Conservation (phyloP, 1,140 invertebrate genomes). For the Diploscapter pachys region DNA sequence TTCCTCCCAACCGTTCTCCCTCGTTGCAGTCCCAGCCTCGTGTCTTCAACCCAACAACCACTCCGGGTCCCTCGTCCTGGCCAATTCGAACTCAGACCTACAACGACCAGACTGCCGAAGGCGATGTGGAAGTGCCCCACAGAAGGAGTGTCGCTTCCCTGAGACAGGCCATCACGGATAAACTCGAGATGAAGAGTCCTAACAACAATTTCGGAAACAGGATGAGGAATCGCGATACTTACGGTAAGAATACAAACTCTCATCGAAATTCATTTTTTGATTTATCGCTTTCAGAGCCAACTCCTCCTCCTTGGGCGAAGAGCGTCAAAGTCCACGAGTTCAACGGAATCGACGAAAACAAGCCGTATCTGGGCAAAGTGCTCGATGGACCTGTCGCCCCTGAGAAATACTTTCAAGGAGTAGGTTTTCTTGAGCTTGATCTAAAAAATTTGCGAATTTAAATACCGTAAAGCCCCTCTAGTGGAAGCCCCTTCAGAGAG, state of each 20-base stretch:
- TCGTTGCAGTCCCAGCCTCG: too few species aligned
- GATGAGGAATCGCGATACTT: background rate
- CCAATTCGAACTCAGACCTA: too few species aligned
- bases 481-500: too few species aligned
- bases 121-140: background rate
- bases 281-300: background rate
- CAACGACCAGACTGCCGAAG: too few species aligned
- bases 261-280: background rate
- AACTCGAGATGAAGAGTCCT: constrained; percentile 20
- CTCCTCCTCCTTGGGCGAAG: constrained; percentile 18
- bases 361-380: constrained; percentile 23
- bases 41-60: too few species aligned
- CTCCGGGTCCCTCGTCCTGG: too few species aligned
- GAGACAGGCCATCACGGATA: constrained; percentile 15
- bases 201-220: background rate
- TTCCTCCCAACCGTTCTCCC: too few species aligned
- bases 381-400: constrained; percentile 25
- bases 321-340: constrained; percentile 22
- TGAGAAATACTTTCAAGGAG: constrained; percentile 28
- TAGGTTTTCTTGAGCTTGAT: background rate
- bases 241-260: background rate
- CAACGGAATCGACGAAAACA: constrained; percentile 22
- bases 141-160: constrained; percentile 7
- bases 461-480: too few species aligned
- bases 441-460: too few species aligned